phyloP scores from a whole-genome alignment of 2,797 vertebrate species.

The Peromyscus attwateri region DNA sequence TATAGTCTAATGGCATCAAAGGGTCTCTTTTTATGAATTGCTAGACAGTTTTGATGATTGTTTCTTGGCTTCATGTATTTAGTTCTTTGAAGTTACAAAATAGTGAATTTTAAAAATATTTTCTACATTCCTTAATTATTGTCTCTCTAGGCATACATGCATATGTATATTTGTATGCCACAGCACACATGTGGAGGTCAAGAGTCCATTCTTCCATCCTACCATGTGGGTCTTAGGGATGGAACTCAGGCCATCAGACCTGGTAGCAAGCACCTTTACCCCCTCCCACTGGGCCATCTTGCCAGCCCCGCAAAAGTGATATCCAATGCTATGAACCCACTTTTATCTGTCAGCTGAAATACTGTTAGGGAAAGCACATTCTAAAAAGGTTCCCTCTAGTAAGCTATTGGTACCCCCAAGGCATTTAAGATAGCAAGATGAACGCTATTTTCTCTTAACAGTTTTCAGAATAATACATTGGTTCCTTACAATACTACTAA shows the following conservation, averaged over 20 bases:
- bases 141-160: background rate
- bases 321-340: background rate
- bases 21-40: background rate
- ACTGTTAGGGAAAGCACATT: background rate
- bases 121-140: background rate
- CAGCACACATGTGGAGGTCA: background rate
- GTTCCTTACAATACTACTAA: background rate
- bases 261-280: background rate
- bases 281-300: background rate
- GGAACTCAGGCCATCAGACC: background rate
- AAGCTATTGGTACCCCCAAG: background rate
- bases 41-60: background rate
- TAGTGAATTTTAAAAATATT: background rate
- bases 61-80: background rate
- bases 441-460: slow-evolving; percentile 30
- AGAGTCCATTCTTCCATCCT: too few relatives aligned
- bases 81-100: background rate
- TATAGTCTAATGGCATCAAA: background rate
- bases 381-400: background rate
- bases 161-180: background rate
- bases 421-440: background rate
- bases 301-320: background rate
- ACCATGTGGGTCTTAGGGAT: background rate
- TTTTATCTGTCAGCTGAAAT: slow-evolving; percentile 29
- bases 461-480: slow-evolving; percentile 2